These are phyloP conservation scores for Vanacampus margaritifer DNA, from an alignment of 2,113 vertebrate species.

Conservation along the genomic window DNA sequence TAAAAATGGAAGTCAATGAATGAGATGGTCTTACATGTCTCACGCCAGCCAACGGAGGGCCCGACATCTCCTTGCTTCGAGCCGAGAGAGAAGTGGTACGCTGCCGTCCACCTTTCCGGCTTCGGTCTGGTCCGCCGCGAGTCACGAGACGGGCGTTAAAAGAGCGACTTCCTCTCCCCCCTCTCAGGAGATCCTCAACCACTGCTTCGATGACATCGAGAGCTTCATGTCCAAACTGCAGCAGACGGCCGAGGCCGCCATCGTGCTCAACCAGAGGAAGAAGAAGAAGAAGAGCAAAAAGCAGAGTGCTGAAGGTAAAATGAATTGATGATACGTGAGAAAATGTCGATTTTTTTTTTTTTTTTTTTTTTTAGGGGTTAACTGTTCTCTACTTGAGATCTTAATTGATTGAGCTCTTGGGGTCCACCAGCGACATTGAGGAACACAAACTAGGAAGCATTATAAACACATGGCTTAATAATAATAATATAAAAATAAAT, in stretches of 20 bases:
- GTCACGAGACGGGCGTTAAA: neutral
- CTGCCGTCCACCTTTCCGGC: neutral
- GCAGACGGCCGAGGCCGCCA: constrained; percentile 79
- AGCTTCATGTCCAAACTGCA: constrained; percentile 81
- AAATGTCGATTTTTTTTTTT: too few species aligned
- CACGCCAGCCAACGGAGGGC: constrained; percentile 55
- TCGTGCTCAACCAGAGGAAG: constrained; percentile 75
- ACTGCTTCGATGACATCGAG: constrained; percentile 86
- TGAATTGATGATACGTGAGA: neutral
- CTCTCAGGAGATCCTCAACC: constrained; percentile 81
- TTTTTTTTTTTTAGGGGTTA: too few species aligned
- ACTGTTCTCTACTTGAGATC: too few species aligned
- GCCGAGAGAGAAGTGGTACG: constrained; percentile 78
- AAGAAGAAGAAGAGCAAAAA: constrained; percentile 80
- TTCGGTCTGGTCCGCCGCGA: too few species aligned
- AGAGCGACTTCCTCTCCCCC: neutral
- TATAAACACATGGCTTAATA: too few species aligned
- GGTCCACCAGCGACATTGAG: too few species aligned
- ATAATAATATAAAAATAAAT: too few species aligned
- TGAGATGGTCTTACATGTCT: constrained; percentile 11
- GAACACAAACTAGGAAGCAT: too few species aligned
- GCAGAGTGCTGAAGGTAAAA: constrained; percentile 64
- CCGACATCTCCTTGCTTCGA: constrained; percentile 59
- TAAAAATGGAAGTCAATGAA: too few species aligned
- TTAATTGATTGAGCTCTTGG: too few species aligned